Evolutionary conservation across 2,888 invertebrate species (phyloP), one percentile per base, ranked within the genome.

Genomic region (Eupeodes latifasciatus): DNA sequence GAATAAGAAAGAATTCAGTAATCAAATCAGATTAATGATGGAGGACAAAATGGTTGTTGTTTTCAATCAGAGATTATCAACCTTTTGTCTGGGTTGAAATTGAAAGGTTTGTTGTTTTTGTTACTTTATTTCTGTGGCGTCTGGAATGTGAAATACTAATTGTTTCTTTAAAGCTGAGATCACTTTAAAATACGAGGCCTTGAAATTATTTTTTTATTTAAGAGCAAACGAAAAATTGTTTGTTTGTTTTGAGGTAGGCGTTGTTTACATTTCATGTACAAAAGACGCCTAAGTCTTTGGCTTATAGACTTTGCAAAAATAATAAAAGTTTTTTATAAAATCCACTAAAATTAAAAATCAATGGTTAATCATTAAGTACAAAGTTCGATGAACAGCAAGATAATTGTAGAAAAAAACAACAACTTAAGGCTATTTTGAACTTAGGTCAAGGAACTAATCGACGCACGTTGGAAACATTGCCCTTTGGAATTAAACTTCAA

Each of bases 1-100:
- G 69, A 62, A 59, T 12, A 47, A 61, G 55, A 51, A 49, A 44
- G 49, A 66, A 49, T 51, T 66, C 10, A 51, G 12, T 12, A 7
- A 40, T 27, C 27, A 27, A 27, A 27, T 27, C 40, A 40, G 40
- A 40, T 40, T 7, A 1, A 40, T 49, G 57, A 53, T 53, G 51
- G 76, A 64, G 57, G 12, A 61, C 55, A 36, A 19, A 12, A 51
- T 16, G 40, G 16, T 49, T 76, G 49, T 61, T 69, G 69, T 72
- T 40, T 40, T 51, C 76, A 59, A 64, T 77, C 71, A 61, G 77
- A 85, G 85, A 85, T 78, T 77, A 67, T 85, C 72, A 72, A 82
- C 66, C 85, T 77, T 55, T 85, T 34, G 19, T n/a, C 49, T 2
- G 47, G 27, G 9, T 49, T 49, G 14, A 49, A 49, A 14, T 49